Evolutionary conservation across 30 jellyfish, hydroid and myxozoan genomes (phyloP).

Genomic region (Hydractinia symbiolongicarpus): DNA sequence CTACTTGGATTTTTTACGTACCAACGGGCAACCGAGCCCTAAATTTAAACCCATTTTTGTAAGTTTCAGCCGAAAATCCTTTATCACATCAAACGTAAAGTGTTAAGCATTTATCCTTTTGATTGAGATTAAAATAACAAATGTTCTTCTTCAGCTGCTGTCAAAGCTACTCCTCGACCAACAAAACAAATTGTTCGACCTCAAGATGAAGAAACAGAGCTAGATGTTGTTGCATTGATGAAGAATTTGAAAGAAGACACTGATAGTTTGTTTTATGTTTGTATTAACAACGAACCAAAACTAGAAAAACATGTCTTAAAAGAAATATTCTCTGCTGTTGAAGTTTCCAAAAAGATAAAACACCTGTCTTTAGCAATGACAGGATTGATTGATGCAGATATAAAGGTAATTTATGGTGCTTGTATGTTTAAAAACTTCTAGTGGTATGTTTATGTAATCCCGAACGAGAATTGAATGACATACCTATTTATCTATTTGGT

Average conservation of each 20-base stretch:
- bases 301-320: conserved; percentile 11
- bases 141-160: conserved; percentile 20
- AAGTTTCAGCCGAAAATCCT: too few species aligned
- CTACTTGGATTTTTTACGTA: too few species aligned
- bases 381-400: conserved; percentile 29
- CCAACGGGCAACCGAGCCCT: too few species aligned
- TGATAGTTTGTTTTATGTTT: conserved; percentile 24
- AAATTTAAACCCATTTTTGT: too few species aligned
- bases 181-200: conserved; percentile 12
- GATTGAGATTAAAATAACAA: too few species aligned
- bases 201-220: conserved; percentile 35
- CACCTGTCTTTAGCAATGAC: conserved; percentile 40
- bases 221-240: conserved; percentile 32
- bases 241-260: conserved; percentile 24
- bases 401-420: neutral
- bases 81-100: too few species aligned
- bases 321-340: conserved; percentile 17
- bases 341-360: conserved; percentile 18
- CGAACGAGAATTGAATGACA: neutral
- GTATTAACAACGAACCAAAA: conserved; percentile 36
- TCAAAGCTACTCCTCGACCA: conserved; percentile 3
- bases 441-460: neutral
- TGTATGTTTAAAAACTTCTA: neutral
- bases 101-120: too few species aligned
- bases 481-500: neutral